These are phyloP conservation scores for Rhombomys opimus DNA, from an alignment of 2,113 vertebrate genomes.

Conservation along the genomic window DNA sequence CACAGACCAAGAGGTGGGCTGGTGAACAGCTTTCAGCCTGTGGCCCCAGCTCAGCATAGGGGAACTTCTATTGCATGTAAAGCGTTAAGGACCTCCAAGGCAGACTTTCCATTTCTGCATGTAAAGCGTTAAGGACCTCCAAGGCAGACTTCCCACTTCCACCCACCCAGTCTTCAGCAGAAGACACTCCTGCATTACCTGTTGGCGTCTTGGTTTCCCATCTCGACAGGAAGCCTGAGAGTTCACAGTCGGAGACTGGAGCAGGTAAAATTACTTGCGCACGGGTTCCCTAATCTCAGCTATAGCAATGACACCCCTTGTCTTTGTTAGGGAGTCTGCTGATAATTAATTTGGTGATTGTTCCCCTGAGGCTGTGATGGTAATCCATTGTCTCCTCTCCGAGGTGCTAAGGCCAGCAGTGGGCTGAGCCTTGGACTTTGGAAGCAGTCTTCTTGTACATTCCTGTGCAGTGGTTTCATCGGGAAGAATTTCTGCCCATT, in stretches of 20 bases:
- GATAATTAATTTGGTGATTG: constrained; percentile 59
- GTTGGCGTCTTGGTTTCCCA: neutral
- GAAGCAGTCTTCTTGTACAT: neutral
- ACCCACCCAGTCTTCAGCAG: neutral
- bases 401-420: neutral
- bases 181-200: neutral
- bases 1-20: neutral
- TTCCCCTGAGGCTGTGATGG: neutral
- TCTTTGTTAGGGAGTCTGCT: constrained; percentile 7
- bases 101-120: neutral
- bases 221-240: neutral
- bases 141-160: neutral
- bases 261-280: constrained; percentile 33
- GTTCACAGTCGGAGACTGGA: constrained; percentile 15
- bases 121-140: neutral
- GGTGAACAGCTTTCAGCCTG: neutral
- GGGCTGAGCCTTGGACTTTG: neutral
- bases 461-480: neutral
- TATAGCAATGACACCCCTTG: neutral
- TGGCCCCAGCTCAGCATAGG: constrained; percentile 10
- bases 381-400: neutral
- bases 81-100: neutral
- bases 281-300: neutral
- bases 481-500: neutral
- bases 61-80: neutral